These are phyloP conservation scores for Drosophila mercatorum DNA, from an alignment of 2,888 invertebrate genomes.

Conservation along the genomic window DNA sequence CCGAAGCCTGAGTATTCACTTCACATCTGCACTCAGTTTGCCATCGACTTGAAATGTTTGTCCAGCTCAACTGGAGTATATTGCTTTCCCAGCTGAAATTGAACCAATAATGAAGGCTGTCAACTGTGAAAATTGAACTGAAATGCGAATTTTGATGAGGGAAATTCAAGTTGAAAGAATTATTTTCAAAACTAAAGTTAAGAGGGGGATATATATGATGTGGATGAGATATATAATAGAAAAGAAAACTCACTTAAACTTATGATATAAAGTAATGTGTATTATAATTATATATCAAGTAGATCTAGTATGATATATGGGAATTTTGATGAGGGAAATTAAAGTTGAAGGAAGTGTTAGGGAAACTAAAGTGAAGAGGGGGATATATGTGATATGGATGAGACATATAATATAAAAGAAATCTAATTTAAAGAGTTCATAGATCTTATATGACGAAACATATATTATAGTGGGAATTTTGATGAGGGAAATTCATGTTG, in stretches of 20 bases:
- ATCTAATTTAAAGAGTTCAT: too few species aligned
- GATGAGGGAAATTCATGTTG: not conserved
- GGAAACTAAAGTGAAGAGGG: too few species aligned
- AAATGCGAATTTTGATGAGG: not conserved
- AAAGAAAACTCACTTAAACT: too few species aligned
- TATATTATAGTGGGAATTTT: not conserved
- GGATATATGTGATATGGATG: too few species aligned
- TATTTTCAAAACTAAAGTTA: not conserved
- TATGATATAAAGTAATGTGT: too few species aligned
- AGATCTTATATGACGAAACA: too few species aligned
- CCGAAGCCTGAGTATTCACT: conserved; percentile 5
- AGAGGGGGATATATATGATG: not conserved
- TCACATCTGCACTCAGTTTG: conserved; percentile 1
- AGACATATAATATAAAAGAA: too few species aligned
- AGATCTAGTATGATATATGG: too few species aligned
- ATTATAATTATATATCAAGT: too few species aligned
- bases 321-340: too few species aligned
- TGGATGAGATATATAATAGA: too few species aligned
- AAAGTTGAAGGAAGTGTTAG: too few species aligned
- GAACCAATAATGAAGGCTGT: not conserved
- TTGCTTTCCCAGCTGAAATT: not conserved
- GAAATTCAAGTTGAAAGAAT: not conserved
- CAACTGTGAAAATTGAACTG: not conserved
- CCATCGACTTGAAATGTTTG: not conserved
- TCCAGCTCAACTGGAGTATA: not conserved